Evolutionary conservation across 2,113 vertebrate species (phyloP), one percentile per base, ranked within the genome.

Genomic region (Sebastes fasciatus): DNA sequence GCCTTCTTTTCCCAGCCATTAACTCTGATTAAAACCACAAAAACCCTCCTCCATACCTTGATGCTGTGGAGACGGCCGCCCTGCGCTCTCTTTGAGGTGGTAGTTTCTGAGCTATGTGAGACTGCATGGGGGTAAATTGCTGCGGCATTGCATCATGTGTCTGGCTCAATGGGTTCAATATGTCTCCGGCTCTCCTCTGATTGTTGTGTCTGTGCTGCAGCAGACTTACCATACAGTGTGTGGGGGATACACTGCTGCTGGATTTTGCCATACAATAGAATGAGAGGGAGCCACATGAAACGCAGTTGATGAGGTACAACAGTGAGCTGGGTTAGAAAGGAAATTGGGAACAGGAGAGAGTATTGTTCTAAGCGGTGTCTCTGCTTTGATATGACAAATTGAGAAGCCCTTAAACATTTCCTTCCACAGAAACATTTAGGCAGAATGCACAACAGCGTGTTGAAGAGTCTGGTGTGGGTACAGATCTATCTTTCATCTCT

Each of bases 361-460:
- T 73, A 89, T 87, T 89, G 89, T 91, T 92, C 77, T 83, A 83
- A 87, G 78, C 67, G 62, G 77, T 77, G 87, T 91, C 63, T 87
- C 60, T 65, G 89, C 93, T 95, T 94, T 94, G 93, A 95, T 94
- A 90, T 92, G 92, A 95, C 94, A 94, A 94, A 93, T 93, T 94
- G 92, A 91, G 87, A 90, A 88, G 84, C 87, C 80, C 85, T 92
- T 85, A 90, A 91, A 88, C 85, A 75, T 93, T 95, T 94, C 91
- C 91, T 89, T 87, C 83, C 83, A 79, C 78, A 83, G 69, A 80
- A 82, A 89, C 78, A 79, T 75, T 80, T 52, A 21, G 69, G 82
- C 46, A 66, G 34, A 74, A 76, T 45, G 46, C 84, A 83, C 63
- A 64, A 74, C 66, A 68, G 54, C 5, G 54, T 68, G 62, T 74